Evolutionary conservation across 2,113 vertebrate genomes (phyloP), one percentile per base, ranked within the genome.

Genomic region (Mastomys natalensis): DNA sequence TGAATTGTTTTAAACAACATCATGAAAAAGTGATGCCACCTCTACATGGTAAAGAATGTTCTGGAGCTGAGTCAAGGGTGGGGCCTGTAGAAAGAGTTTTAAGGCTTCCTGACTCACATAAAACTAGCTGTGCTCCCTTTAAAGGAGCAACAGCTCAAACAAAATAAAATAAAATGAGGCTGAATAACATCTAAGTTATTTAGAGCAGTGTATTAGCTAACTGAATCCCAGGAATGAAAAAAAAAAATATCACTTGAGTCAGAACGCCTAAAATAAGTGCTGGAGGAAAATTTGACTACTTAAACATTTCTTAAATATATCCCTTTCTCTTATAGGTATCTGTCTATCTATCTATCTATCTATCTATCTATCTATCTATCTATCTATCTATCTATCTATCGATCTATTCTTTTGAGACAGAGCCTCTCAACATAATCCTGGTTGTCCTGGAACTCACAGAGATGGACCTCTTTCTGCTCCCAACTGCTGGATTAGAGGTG

Each of bases 121-220:
- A 73, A 92, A 92, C 95, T 95, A 96, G 40, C 77, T 77, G 58
- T 89, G 89, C 94, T 95, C 91, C 64, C 90, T 98, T 93, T 93
- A 96, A 94, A 92, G 91, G 93, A 97, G 82, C 64, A 96, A 78
- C 89, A 84, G n/a, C 26, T 10, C 84, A 97, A 98, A 94, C 81
- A 88, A 87, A 72, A 87, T 16, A 22, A 96, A 95, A 94, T 91
- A 96, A 82, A 90, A 87, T 48, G 37, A 92, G 60, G 93, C 82
- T 48, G 45, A 91, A 92, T 53, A 85, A 91, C 91, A 70, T 91
- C 96, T 77, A 95, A 94, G 80, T 91, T 96, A 94, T 78, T 96
- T 93, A 86, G 45, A 90, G 86, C 15, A 94, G 70, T 7, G 26
- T 70, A 93, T 94, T 96, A 89, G 55, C 88, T 94, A 91, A 85